Conservation (phyloP, 2,113 vertebrate genomes). For the Gymnobelideus leadbeateri region DNA sequence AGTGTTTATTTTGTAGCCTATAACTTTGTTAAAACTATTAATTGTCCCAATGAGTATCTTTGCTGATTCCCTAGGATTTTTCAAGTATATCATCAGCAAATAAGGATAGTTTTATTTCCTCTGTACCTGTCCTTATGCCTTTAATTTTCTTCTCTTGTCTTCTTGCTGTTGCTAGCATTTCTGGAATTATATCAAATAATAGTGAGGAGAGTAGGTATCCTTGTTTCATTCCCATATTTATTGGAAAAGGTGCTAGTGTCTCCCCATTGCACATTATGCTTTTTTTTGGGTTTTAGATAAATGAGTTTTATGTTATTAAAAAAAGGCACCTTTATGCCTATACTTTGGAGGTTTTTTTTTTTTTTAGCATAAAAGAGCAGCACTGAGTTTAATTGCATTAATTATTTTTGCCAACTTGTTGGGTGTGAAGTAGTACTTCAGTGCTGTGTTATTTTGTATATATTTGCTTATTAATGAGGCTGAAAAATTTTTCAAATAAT, state of each 20-base stretch:
- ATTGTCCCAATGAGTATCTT: not conserved
- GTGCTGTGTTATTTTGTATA: not conserved
- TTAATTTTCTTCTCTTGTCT: not conserved
- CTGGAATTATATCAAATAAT: not conserved
- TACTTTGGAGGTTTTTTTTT: not conserved
- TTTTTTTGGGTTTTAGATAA: not conserved
- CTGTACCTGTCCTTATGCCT: not conserved
- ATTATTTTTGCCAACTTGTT: not conserved
- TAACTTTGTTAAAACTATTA: not conserved
- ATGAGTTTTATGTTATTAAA: not conserved
- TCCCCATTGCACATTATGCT: not conserved
- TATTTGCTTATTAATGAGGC: slow-evolving; percentile 7
- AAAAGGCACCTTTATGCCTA: not conserved
- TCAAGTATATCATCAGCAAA: not conserved
- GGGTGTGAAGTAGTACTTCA: not conserved
- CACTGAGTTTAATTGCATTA: not conserved
- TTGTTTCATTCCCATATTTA: not conserved
- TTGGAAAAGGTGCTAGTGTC: not conserved
- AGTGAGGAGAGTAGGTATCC: not conserved
- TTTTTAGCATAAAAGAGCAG: not conserved
- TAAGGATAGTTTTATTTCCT: not conserved
- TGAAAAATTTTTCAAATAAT: not conserved
- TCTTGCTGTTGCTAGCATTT: not conserved
- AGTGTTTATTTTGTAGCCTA: not conserved
- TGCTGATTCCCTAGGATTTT: not conserved